These are phyloP conservation scores for Uromys caudimaculatus DNA, from an alignment of 2,797 vertebrate genomes.

Conservation along the genomic window DNA sequence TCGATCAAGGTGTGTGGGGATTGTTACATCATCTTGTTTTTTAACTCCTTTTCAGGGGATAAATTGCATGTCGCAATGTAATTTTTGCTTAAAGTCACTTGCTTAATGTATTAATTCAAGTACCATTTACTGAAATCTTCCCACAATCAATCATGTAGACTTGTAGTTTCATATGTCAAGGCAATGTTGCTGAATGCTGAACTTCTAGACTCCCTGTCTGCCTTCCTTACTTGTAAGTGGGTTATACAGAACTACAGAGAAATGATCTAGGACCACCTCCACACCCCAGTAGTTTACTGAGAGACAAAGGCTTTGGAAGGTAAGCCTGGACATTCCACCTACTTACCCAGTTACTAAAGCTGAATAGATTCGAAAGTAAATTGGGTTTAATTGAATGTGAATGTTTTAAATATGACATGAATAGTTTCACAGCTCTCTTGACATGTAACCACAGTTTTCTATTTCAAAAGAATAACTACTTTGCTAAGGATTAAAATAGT, in stretches of 20 bases:
- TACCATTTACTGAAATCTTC: constrained; percentile 85
- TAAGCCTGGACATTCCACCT: constrained; percentile 47
- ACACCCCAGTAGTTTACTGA: background rate
- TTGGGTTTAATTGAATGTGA: constrained; percentile 75
- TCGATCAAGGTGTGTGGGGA: constrained; percentile 33
- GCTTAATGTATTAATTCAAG: constrained; percentile 86
- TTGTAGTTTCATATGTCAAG: constrained; percentile 72
- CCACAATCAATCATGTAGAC: constrained; percentile 78
- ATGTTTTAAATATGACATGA: constrained; percentile 69
- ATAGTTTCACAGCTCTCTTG: constrained; percentile 68
- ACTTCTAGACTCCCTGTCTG: background rate
- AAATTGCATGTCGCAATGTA: constrained; percentile 83
- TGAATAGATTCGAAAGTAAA: constrained; percentile 52
- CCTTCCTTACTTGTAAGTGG: constrained; percentile 44
- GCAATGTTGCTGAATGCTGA: constrained; percentile 75
- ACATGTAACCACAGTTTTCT: constrained; percentile 74
- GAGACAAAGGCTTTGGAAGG: constrained; percentile 55
- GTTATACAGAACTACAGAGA: constrained; percentile 61
- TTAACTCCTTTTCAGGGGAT: constrained; percentile 68
- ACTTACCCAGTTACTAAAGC: background rate
- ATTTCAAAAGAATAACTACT: constrained; percentile 76
- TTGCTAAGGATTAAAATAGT: constrained; percentile 62
- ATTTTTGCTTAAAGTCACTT: constrained; percentile 88
- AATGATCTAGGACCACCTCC: background rate
- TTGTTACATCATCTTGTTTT: constrained; percentile 65